These are phyloP conservation scores for Brachyalestes nurse DNA, from an alignment of 2,797 vertebrate genomes.

Conservation along the genomic window DNA sequence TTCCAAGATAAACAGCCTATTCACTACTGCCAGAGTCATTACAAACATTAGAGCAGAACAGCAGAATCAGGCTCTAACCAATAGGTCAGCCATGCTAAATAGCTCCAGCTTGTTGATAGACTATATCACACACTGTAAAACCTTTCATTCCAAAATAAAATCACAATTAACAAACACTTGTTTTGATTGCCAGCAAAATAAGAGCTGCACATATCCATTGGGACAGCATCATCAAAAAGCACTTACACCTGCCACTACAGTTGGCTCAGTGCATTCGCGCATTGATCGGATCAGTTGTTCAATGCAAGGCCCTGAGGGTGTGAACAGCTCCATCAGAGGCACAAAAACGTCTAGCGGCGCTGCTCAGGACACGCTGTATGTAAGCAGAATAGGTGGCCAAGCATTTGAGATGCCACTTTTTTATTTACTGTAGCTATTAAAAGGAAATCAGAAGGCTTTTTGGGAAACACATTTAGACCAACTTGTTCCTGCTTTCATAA, in stretches of 20 bases:
- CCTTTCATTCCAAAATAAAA: background rate
- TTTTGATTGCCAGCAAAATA: background rate
- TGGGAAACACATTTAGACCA: background rate
- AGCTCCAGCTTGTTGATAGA: background rate
- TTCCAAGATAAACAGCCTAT: background rate
- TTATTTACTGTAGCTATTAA: background rate
- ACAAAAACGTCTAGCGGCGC: slow-evolving; percentile 5
- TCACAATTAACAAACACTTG: slow-evolving; percentile 11
- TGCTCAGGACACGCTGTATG: background rate
- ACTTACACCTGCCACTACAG: slow-evolving; percentile 1
- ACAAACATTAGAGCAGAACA: slow-evolving; percentile 9
- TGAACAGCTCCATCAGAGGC: background rate
- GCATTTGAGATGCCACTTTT: background rate
- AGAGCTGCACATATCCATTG: background rate
- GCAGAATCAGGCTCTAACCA: slow-evolving; percentile 1
- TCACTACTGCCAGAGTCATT: background rate
- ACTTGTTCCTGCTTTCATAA: slow-evolving; percentile 4
- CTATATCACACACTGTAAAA: background rate
- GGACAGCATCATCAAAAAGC: slow-evolving; percentile 7
- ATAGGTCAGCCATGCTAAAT: background rate
- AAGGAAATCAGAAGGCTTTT: background rate
- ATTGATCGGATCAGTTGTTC: slow-evolving; percentile 23
- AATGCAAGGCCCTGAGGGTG: background rate
- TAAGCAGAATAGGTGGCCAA: background rate
- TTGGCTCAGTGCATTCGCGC: slow-evolving; percentile 25